Base-by-base conservation (phyloP, 2,797 vertebrate genomes). In the Nyctalus aviator region DNA sequence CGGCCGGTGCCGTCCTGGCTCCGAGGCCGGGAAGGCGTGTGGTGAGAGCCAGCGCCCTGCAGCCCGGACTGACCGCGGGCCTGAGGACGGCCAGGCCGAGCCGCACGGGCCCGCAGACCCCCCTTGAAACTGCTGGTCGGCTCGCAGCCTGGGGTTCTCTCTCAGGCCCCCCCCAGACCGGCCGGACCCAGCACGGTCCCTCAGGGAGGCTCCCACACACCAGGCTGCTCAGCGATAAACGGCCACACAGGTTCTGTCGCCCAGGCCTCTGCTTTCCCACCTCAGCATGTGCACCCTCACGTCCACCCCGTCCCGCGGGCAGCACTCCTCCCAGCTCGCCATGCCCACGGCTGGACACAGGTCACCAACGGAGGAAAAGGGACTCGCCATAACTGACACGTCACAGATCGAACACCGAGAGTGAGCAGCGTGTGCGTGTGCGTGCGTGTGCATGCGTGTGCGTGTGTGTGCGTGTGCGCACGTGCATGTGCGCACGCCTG, bases 21-120 rank as follows among this genome's bases (percentile, higher is more conserved):
- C 73, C 48, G 44, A 4, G 1, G 11, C 32, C 30, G 1, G 0
- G n/a, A 50, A 4, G 27, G 50, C 0, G 0, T 0, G 21, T 15
- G 59, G n/a, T 50, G 30, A 66, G 55, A 72, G 21, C n/a, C 35
- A 4, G 17, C 48, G 6, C 76, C 37, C 12, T 73, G 17, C 20
- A 3, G n/a, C 30, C 1, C 1, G 10, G 35, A 10, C 17, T 8
- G 27, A 3, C 25, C 14, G 8, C 25, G 6, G 59, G 59, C 6
- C 14, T 7, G 71, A 14, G 25, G 48, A 18, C 25, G 4, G 55
- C 23, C 55, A 25, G 55, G 55, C 55, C 1, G 55, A 25, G 21
- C 21, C 10, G 55, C 21, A 25, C 23, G 9, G 55, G 20, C 20
- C 53, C 20, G 8, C 44, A 23, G 53, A 12, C 23, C 57, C 57